phyloP scores from a whole-genome alignment of 2,113 vertebrate species.

The Aptenodytes patagonicus region DNA sequence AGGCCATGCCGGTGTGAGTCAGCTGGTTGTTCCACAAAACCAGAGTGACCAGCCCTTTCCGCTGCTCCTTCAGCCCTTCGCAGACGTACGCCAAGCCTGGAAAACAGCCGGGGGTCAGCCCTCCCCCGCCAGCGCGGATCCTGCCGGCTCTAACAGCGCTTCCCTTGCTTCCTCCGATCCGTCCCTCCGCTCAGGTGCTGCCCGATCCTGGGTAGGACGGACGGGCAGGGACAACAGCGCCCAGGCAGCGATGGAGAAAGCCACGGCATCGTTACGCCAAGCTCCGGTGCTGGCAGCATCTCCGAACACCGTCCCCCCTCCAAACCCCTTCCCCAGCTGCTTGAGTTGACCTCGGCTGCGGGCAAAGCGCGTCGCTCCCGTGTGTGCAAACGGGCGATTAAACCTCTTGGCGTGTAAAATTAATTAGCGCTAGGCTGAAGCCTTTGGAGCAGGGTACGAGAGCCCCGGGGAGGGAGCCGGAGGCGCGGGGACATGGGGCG shows the following conservation, averaged over 20 bases:
- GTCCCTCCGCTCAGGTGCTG: not conserved
- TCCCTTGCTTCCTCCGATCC: not conserved
- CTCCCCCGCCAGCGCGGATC: no score
- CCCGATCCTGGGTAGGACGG: not conserved
- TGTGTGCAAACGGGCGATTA: rapidly evolving
- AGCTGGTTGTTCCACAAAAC: constrained; percentile 98
- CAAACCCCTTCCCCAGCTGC: not conserved
- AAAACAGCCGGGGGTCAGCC: not conserved
- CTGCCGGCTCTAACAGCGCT: rapidly evolving
- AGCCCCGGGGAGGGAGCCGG: not conserved
- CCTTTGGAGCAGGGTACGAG: no score
- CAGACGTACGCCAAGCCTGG: constrained; percentile 90
- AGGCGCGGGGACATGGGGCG: rapidly evolving
- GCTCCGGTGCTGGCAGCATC: rapidly evolving
- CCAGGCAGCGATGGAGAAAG: not conserved
- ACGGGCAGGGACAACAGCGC: rapidly evolving
- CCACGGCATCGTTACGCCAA: rapidly evolving
- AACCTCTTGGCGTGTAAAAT: not conserved
- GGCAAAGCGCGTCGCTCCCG: rapidly evolving
- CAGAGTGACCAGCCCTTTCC: constrained; percentile 88
- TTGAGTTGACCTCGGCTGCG: no score
- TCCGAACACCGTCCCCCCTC: rapidly evolving
- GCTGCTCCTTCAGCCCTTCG: constrained; percentile 93
- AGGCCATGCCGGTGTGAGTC: constrained; percentile 92
- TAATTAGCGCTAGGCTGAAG: not conserved